Evolutionary conservation across 2,797 vertebrate species (phyloP).

Genomic region (Orestias chungarensis): DNA sequence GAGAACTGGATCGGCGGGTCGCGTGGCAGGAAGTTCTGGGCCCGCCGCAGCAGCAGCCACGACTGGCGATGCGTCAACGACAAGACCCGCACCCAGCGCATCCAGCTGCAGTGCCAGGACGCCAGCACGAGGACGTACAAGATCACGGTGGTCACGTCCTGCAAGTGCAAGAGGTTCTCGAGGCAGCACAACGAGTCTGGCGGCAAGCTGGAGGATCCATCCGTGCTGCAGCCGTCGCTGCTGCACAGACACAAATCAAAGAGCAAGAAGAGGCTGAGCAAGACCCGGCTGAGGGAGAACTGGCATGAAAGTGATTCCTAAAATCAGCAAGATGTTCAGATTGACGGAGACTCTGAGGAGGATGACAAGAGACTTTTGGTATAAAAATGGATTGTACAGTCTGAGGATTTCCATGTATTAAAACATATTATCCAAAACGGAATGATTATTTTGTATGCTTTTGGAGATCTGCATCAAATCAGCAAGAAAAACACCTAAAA

Average conservation of each 20-base stretch:
- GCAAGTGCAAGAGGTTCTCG: conserved; percentile 94
- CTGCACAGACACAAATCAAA: conserved; percentile 83
- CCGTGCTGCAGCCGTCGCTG: conserved; percentile 81
- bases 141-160: conserved; percentile 92
- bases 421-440: conserved; percentile 31
- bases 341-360: conserved; percentile 28
- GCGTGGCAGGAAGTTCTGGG: conserved; percentile 89
- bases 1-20: conserved; percentile 96
- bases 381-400: conserved; percentile 14
- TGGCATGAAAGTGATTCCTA: conserved; percentile 83
- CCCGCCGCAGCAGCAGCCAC: conserved; percentile 83
- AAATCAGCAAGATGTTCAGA: conserved; percentile 35
- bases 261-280: conserved; percentile 86
- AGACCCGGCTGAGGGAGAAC: conserved; percentile 82
- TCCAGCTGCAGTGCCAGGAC: conserved; percentile 93
- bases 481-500: conserved; percentile 35
- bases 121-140: conserved; percentile 95
- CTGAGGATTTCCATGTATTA: conserved; percentile 24
- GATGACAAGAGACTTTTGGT: conserved; percentile 31
- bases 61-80: conserved; percentile 97
- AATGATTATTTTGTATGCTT: conserved; percentile 28
- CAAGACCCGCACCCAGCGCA: conserved; percentile 92
- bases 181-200: conserved; percentile 95
- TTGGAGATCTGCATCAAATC: conserved; percentile 31
- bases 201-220: conserved; percentile 85